These are phyloP conservation scores for Psettodes erumei DNA, from an alignment of 2,113 vertebrate species.

Conservation along the genomic window DNA sequence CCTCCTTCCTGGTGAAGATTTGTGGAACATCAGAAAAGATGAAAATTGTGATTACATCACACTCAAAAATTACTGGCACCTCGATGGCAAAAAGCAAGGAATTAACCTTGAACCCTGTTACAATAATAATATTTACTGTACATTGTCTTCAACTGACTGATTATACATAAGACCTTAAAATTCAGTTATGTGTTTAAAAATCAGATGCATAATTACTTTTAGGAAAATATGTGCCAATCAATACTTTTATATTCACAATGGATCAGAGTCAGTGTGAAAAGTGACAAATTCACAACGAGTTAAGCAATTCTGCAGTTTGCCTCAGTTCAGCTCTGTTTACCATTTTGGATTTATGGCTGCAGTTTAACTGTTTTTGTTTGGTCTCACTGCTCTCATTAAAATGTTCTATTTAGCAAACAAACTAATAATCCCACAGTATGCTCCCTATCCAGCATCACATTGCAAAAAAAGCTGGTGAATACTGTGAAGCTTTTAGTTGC, in stretches of 20 bases:
- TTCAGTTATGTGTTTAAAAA: not conserved
- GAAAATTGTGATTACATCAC: not conserved
- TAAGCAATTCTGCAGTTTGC: not conserved
- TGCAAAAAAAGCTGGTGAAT: not conserved
- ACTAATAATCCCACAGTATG: too few relatives aligned
- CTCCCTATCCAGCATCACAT: too few relatives aligned
- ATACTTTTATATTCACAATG: not conserved
- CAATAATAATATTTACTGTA: not conserved
- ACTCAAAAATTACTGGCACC: not conserved
- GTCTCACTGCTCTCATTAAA: not conserved
- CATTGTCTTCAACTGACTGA: not conserved
- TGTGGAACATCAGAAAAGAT: not conserved
- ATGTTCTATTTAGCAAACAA: too few relatives aligned
- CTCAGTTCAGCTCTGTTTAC: not conserved
- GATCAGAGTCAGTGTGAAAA: not conserved
- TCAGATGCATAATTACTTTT: not conserved
- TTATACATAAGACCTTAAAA: not conserved
- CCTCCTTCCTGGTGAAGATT: conserved; percentile 6
- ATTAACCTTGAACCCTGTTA: not conserved
- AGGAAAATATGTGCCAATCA: not conserved
- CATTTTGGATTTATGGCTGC: not conserved
- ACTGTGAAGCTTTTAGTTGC: not conserved
- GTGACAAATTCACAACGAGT: not conserved
- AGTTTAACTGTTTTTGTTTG: not conserved
- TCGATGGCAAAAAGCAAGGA: not conserved